phyloP scores from a whole-genome alignment of 2,888 invertebrate genomes.

The Pyrochroa serraticornis region DNA sequence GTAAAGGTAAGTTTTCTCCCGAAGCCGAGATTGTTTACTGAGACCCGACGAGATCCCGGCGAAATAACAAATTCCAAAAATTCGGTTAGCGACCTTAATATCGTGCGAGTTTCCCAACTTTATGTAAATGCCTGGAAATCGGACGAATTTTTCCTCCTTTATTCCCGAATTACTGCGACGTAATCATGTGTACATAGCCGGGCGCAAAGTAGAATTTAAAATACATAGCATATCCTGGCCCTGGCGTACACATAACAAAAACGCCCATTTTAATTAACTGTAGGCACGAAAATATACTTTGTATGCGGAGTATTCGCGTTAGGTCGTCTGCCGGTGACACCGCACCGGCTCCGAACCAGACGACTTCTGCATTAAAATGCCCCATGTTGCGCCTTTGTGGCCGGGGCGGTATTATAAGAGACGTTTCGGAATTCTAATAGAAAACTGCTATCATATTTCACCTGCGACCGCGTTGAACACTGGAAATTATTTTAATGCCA shows the following conservation, averaged over 20 bases:
- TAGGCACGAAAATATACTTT: constrained; percentile 35
- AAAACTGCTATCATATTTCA: constrained; percentile 53
- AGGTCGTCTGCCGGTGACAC: constrained; percentile 39
- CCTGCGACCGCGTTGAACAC: constrained; percentile 50
- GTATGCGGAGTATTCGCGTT: constrained; percentile 33
- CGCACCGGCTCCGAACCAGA: constrained; percentile 22
- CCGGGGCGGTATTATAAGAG: constrained; percentile 43
- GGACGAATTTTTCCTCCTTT: too few species aligned
- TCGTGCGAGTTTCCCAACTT: neutral
- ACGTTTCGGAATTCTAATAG: constrained; percentile 53
- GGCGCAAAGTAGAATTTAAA: neutral
- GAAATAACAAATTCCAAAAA: constrained; percentile 2
- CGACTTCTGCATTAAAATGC: constrained; percentile 44
- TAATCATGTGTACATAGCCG: too few species aligned
- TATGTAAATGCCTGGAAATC: neutral
- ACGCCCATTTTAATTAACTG: constrained; percentile 32
- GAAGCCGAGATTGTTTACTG: constrained; percentile 2
- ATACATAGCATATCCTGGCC: neutral
- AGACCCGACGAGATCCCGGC: neutral
- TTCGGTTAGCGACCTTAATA: neutral
- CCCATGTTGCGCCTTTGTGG: constrained; percentile 44
- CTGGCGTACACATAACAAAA: neutral
- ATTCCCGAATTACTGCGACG: neutral
- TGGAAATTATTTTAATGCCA: constrained; percentile 54
- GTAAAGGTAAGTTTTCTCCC: too few species aligned